Evolutionary conservation across 1,140 invertebrate genomes (phyloP).

Genomic region (Drosophila rufa): DNA sequence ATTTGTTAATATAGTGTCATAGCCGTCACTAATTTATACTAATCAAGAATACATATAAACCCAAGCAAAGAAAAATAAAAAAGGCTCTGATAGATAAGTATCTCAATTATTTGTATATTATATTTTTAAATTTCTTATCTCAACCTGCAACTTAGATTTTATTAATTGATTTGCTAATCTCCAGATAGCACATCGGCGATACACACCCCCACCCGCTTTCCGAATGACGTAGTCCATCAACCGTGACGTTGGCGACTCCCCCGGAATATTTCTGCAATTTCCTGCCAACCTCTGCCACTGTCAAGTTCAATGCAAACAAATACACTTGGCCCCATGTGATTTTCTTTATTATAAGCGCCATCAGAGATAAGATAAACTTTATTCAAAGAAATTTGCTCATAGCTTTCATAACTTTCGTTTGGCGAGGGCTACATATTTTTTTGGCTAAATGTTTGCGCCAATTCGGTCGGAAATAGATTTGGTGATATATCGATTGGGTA

Average conservation of each 20-base stretch:
- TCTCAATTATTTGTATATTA: no score
- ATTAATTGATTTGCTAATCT: background rate
- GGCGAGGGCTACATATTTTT: constrained; percentile 7
- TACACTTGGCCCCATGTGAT: constrained; percentile 36
- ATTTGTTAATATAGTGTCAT: no score
- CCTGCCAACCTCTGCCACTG: background rate
- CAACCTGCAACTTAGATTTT: background rate
- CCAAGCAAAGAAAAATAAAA: no score
- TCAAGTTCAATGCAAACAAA: constrained; percentile 38
- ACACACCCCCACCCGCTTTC: background rate
- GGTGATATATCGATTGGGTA: constrained; percentile 2
- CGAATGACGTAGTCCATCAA: constrained; percentile 9
- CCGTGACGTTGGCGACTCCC: constrained; percentile 24
- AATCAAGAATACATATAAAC: no score
- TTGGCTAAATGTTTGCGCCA: background rate
- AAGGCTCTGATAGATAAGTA: no score
- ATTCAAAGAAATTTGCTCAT: constrained; percentile 22
- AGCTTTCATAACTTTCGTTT: constrained; percentile 10
- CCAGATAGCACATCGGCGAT: background rate
- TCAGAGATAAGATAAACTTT: constrained; percentile 43
- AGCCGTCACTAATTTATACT: no score
- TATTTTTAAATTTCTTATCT: no score
- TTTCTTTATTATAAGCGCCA: constrained; percentile 21
- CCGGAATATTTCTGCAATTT: constrained; percentile 26
- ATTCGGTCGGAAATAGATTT: constrained; percentile 18